These are phyloP conservation scores for Urocyon cinereoargenteus DNA, from an alignment of 2,797 vertebrate species.

Conservation along the genomic window DNA sequence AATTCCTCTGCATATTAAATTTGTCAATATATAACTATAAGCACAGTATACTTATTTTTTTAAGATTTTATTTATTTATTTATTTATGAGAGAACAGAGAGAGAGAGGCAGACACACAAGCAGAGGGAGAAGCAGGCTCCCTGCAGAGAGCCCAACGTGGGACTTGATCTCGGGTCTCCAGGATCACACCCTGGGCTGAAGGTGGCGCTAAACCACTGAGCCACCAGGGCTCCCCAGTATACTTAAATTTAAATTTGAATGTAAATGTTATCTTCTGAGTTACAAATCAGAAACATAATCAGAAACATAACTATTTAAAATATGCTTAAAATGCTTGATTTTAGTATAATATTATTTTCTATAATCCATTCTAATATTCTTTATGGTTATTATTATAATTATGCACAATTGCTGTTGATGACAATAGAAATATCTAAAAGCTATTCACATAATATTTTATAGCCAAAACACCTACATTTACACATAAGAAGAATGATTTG, in stretches of 20 bases:
- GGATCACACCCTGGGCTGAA: too few species aligned
- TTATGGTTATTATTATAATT: not conserved
- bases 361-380: not conserved
- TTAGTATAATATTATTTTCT: not conserved
- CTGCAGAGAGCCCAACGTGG: too few species aligned
- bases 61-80: too few species aligned
- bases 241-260: not conserved
- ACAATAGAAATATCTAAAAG: not conserved
- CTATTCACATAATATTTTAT: not conserved
- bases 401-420: not conserved
- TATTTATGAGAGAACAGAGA: too few species aligned
- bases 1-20: not conserved
- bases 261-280: not conserved
- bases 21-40: not conserved
- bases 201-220: too few species aligned
- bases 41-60: not conserved
- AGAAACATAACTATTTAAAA: conserved; percentile 28
- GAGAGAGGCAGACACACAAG: too few species aligned
- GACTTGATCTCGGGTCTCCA: too few species aligned
- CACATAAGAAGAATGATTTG: not conserved
- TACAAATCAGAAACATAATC: not conserved
- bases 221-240: not conserved
- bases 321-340: not conserved
- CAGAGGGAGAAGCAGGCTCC: too few species aligned
- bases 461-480: not conserved